Evolutionary conservation across 2,888 invertebrate species (phyloP).

Genomic region (Anorthoa munda): DNA sequence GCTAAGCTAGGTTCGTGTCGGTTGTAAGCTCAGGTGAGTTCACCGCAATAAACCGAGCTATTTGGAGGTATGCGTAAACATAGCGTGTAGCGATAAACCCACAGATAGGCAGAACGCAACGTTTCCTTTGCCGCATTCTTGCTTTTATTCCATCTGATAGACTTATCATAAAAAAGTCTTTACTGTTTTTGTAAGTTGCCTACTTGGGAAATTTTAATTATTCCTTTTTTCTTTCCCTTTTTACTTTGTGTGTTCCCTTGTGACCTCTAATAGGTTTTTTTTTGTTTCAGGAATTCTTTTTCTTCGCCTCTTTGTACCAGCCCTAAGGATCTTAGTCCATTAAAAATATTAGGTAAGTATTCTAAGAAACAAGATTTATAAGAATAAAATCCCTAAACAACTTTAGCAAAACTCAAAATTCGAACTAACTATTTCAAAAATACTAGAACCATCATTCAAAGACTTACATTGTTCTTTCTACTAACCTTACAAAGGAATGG

Average conservation of each 20-base stretch:
- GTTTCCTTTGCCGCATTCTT: conserved; percentile 50
- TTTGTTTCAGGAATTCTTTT: too few relatives aligned
- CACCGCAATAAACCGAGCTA: conserved; percentile 32
- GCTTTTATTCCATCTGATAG: conserved; percentile 15
- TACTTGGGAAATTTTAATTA: background rate
- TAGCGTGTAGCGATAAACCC: conserved; percentile 52
- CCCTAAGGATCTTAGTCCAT: background rate
- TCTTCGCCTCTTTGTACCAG: too few relatives aligned
- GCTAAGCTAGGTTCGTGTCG: conserved; percentile 11
- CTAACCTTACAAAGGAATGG: background rate
- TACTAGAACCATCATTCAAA: background rate
- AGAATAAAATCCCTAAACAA: background rate
- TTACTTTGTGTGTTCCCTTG: background rate
- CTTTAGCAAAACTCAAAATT: background rate
- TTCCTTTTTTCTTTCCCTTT: background rate
- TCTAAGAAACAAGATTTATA: background rate
- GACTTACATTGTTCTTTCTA: background rate
- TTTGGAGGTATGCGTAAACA: conserved; percentile 44
- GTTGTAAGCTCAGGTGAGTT: conserved; percentile 10
- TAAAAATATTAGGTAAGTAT: background rate
- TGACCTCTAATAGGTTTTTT: background rate
- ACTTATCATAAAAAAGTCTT: conserved; percentile 22
- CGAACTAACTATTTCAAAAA: background rate
- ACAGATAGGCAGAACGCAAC: conserved; percentile 54
- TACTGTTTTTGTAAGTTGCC: background rate